Conservation (phyloP, 2,888 invertebrate genomes). For the Eristalis pertinax region DNA sequence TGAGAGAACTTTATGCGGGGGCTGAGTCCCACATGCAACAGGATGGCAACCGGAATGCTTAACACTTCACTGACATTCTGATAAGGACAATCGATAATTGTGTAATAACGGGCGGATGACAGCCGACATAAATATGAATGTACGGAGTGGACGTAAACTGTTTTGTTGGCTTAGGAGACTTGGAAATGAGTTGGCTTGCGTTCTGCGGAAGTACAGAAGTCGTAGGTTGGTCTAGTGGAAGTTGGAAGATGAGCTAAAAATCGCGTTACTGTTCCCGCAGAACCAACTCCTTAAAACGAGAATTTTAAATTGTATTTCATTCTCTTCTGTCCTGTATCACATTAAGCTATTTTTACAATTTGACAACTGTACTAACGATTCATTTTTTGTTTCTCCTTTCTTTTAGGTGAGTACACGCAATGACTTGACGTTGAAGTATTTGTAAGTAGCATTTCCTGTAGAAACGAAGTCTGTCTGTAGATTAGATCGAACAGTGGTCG, state of each 20-base stretch:
- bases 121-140: not conserved
- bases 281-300: too few species aligned
- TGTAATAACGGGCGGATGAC: conserved; percentile 6
- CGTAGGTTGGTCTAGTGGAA: too few species aligned
- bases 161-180: not conserved
- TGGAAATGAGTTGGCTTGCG: not conserved
- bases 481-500: too few species aligned
- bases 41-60: conserved; percentile 18
- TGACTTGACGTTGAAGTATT: not conserved
- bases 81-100: conserved; percentile 46
- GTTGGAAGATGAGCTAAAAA: too few species aligned
- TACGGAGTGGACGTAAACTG: not conserved
- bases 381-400: not conserved
- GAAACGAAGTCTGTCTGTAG: too few species aligned
- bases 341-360: not conserved
- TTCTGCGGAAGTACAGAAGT: not conserved
- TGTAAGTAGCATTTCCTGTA: not conserved
- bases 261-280: too few species aligned
- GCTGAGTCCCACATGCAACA: conserved; percentile 13
- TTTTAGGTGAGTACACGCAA: not conserved
- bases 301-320: too few species aligned
- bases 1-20: not conserved
- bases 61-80: conserved; percentile 38
- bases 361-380: not conserved
- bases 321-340: too few species aligned